A percentile compares a stretch with the other conserved stretches of the same genome.
These are phyloP conservation scores for Dendroctonus ponderosae DNA, from an alignment of 1,140 invertebrate genomes.

Conservation along the genomic window DNA sequence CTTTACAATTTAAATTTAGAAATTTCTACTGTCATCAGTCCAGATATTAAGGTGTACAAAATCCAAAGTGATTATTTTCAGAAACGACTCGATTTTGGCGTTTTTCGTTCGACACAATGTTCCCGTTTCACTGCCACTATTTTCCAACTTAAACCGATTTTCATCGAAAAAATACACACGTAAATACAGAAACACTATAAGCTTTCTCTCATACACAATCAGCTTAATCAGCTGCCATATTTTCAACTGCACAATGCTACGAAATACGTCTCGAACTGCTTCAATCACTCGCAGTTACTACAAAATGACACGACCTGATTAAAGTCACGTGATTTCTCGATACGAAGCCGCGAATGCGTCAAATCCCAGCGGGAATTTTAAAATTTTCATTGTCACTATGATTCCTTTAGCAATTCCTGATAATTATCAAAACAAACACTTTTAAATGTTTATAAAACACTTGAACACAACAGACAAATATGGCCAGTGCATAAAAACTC, in stretches of 20 bases:
- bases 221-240: conserved; percentile 18
- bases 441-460: too few species aligned
- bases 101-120: conserved; percentile 1
- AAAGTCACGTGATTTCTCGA: conserved; percentile 11
- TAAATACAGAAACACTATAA: conserved; percentile 17
- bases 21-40: conserved; percentile 25
- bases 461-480: too few species aligned
- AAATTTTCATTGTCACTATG: too few species aligned
- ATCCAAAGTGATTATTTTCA: background rate
- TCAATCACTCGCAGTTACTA: background rate
- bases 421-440: too few species aligned
- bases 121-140: background rate
- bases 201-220: conserved; percentile 10
- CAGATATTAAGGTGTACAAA: conserved; percentile 16
- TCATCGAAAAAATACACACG: conserved; percentile 5
- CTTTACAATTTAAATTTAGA: conserved; percentile 26
- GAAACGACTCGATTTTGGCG: background rate
- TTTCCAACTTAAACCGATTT: conserved; percentile 7
- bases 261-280: conserved; percentile 5
- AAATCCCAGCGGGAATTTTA: too few species aligned
- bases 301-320: background rate
- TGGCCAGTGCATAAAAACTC: too few species aligned
- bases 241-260: background rate
- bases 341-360: background rate
- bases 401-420: too few species aligned